These are phyloP conservation scores for Dendrolimus punctatus DNA, from an alignment of 1,140 invertebrate species.

Conservation along the genomic window DNA sequence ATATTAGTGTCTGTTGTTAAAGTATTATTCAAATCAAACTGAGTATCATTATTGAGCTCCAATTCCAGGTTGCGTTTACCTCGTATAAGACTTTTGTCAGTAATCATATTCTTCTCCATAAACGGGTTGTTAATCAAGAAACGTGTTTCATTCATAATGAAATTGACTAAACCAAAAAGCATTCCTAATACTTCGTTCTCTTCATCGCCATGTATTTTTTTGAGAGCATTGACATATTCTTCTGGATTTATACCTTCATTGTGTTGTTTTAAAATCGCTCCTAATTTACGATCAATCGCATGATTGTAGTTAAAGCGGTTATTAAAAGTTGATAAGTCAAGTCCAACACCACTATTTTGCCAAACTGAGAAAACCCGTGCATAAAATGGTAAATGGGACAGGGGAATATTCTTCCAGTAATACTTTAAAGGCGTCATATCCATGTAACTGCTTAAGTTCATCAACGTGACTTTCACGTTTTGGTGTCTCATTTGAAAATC, in stretches of 20 bases:
- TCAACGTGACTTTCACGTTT: slow-evolving; percentile 47
- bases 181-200: slow-evolving; percentile 35
- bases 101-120: slow-evolving; percentile 8
- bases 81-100: slow-evolving; percentile 12
- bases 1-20: too few species aligned
- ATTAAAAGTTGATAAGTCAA: slow-evolving; percentile 41
- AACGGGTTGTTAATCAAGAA: slow-evolving; percentile 28
- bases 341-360: slow-evolving; percentile 48
- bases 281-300: slow-evolving; percentile 26
- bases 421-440: slow-evolving; percentile 39
- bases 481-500: slow-evolving; percentile 34
- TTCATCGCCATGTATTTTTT: slow-evolving; percentile 33
- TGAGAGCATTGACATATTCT: slow-evolving; percentile 32
- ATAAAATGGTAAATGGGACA: slow-evolving; percentile 42
- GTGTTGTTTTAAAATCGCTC: slow-evolving; percentile 45
- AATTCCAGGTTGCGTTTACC: slow-evolving; percentile 11
- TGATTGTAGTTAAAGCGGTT: slow-evolving; percentile 28
- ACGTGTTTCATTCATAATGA: slow-evolving; percentile 35
- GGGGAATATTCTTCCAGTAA: slow-evolving; percentile 46
- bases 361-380: slow-evolving; percentile 46
- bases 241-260: slow-evolving; percentile 42
- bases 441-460: slow-evolving; percentile 47
- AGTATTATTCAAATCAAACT: too few species aligned
- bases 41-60: slow-evolving; percentile 4
- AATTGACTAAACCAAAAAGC: slow-evolving; percentile 29